Conservation (phyloP, 2,113 vertebrate genomes). For the Pontoporia blainvillei region DNA sequence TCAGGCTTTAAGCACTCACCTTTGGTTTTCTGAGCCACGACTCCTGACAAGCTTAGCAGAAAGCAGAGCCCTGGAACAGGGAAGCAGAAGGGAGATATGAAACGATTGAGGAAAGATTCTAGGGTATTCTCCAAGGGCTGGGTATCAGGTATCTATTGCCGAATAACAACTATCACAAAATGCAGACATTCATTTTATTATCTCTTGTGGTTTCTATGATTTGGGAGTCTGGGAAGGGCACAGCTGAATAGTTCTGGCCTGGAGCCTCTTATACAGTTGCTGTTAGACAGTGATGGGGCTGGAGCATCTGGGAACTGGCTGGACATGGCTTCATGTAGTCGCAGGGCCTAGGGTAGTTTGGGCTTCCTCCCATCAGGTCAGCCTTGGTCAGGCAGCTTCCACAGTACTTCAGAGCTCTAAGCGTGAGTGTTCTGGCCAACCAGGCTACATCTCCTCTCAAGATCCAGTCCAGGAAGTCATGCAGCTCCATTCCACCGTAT, state of each 20-base stretch:
- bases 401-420: background rate
- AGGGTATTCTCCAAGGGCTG: background rate
- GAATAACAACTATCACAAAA: background rate
- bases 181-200: background rate
- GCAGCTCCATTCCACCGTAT: background rate
- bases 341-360: background rate
- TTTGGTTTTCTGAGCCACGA: background rate
- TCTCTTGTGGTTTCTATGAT: background rate
- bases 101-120: background rate
- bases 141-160: background rate
- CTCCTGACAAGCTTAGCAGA: conserved; percentile 11
- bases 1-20: background rate
- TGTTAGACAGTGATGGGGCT: background rate
- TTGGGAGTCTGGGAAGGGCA: background rate
- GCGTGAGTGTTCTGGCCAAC: background rate
- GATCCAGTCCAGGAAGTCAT: background rate
- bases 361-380: background rate
- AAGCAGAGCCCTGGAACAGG: conserved; percentile 37
- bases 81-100: background rate
- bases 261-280: background rate
- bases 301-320: background rate
- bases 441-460: background rate
- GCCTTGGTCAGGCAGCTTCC: background rate
- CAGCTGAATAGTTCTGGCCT: background rate
- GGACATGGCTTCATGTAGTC: background rate